Percentiles rank a stretch among this genome's conserved stretches.
These are phyloP conservation scores for Carterocephalus palaemon DNA, from an alignment of 2,888 invertebrate genomes.

Conservation along the genomic window DNA sequence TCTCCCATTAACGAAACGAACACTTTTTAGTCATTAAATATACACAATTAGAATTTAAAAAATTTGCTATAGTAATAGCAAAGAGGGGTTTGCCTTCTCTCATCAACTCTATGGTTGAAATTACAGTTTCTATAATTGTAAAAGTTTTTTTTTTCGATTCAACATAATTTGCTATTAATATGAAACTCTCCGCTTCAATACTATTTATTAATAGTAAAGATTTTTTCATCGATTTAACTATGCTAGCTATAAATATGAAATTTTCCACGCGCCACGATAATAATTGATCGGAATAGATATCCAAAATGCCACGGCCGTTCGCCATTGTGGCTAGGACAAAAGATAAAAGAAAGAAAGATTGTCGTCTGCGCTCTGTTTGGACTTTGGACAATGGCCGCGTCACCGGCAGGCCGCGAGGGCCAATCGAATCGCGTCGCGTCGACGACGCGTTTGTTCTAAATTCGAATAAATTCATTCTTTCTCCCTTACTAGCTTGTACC, in stretches of 20 bases:
- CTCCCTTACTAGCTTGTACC: conserved; percentile 37
- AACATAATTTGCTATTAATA: too few relatives aligned
- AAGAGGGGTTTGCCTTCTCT: too few relatives aligned
- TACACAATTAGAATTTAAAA: too few relatives aligned
- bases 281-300: conserved; percentile 64
- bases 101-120: too few relatives aligned
- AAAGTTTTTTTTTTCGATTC: too few relatives aligned
- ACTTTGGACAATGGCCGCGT: conserved; percentile 75
- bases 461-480: conserved; percentile 24
- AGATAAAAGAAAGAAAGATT: conserved; percentile 67
- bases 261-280: conserved; percentile 36
- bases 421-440: conserved; percentile 33
- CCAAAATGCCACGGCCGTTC: conserved; percentile 65
- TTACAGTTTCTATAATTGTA: too few relatives aligned
- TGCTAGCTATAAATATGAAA: conserved; percentile 2
- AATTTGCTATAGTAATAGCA: too few relatives aligned
- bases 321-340: conserved; percentile 68
- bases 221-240: too few relatives aligned
- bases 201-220: too few relatives aligned
- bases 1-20: too few relatives aligned
- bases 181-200: too few relatives aligned
- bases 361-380: conserved; percentile 76
- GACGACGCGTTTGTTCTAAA: conserved; percentile 29
- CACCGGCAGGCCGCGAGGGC: conserved; percentile 67
- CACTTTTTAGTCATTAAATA: too few relatives aligned